Evolutionary conservation across 2,888 invertebrate species (phyloP).

Genomic region (Tenthredo mesomela): DNA sequence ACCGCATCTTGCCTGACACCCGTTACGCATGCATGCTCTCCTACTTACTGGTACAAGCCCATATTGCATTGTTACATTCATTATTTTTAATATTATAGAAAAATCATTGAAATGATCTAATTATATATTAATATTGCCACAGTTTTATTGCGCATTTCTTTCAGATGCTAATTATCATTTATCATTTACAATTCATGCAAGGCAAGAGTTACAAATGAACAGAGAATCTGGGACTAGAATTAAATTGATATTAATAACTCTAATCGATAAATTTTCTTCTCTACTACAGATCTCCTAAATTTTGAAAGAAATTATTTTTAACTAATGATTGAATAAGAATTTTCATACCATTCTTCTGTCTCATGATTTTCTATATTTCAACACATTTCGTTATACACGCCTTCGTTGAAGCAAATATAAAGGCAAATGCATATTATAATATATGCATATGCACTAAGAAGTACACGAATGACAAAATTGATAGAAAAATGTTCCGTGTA

Average conservation of each 20-base stretch:
- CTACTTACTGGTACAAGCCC: conserved; percentile 61
- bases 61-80: conserved; percentile 57
- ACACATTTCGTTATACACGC: not conserved
- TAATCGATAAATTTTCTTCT: not conserved
- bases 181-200: conserved; percentile 24
- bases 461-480: not conserved
- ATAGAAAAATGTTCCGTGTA: not conserved
- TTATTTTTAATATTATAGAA: conserved; percentile 57
- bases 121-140: conserved; percentile 23
- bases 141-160: conserved; percentile 24
- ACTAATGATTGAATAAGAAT: conserved; percentile 9
- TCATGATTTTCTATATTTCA: conserved; percentile 18
- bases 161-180: conserved; percentile 33
- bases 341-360: not conserved
- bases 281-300: not conserved
- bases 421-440: not conserved
- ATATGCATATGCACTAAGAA: conserved; percentile 6
- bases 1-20: conserved; percentile 71
- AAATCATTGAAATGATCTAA: conserved; percentile 53
- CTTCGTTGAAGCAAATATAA: not conserved
- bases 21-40: conserved; percentile 69
- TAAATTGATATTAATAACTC: not conserved
- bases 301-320: not conserved
- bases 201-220: not conserved
- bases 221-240: conserved; percentile 34